These are phyloP conservation scores for Ursus arctos DNA, from an alignment of 2,113 vertebrate genomes.

Conservation along the genomic window DNA sequence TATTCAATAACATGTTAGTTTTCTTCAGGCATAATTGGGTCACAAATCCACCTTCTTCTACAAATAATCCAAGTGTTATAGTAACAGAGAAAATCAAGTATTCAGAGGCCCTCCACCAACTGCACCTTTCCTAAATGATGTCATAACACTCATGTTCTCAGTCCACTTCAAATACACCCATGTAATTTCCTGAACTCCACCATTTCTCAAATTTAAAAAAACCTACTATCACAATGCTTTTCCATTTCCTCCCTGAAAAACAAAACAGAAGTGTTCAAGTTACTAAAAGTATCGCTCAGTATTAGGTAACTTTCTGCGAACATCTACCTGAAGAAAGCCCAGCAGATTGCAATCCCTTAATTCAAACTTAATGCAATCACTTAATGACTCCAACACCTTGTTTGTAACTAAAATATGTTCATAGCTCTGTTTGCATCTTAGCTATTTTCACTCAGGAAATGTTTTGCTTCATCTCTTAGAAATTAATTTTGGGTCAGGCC, in stretches of 20 bases:
- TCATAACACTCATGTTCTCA: not conserved
- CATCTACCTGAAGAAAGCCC: not conserved
- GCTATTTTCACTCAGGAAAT: not conserved
- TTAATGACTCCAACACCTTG: not conserved
- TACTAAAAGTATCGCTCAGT: not conserved
- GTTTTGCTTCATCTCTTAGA: not conserved
- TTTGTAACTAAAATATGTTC: not conserved
- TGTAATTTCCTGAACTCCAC: not conserved
- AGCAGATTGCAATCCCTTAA: not conserved
- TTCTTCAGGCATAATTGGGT: not conserved
- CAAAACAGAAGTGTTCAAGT: not conserved
- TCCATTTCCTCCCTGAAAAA: not conserved
- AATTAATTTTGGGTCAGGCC: not conserved
- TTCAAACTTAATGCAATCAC: not conserved
- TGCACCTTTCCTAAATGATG: not conserved
- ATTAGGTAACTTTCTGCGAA: not conserved
- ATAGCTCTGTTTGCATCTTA: not conserved
- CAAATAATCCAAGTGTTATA: not conserved
- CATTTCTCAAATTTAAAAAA: slow-evolving; percentile 1
- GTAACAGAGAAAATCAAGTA: not conserved
- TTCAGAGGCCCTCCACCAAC: not conserved
- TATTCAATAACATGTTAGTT: not conserved
- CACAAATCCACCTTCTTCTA: not conserved
- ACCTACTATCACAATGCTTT: not conserved
- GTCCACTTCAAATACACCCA: not conserved